A percentile compares a stretch with the other conserved stretches of the same genome.
Evolutionary conservation across 2,888 invertebrate genomes (phyloP).

Genomic region (Lycaena phlaeas): DNA sequence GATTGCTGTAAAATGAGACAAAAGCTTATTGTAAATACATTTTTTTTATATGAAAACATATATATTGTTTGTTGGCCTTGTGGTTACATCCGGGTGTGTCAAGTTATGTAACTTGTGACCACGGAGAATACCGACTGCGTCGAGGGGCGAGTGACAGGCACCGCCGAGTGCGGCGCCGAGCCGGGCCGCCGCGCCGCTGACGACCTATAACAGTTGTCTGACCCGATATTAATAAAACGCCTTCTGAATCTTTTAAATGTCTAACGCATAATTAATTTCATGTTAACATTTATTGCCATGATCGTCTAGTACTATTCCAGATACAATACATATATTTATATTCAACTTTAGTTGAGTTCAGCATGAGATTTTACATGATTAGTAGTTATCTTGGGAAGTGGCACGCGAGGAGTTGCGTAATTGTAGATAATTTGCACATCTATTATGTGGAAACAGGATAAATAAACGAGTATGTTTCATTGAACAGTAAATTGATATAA

Average conservation of each 20-base stretch:
- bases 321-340: no score
- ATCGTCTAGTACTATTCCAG: not conserved
- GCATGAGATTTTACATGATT: no score
- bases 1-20: not conserved
- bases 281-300: not conserved
- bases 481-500: no score
- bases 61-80: constrained; percentile 46
- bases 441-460: no score
- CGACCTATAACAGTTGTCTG: no score
- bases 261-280: constrained; percentile 2
- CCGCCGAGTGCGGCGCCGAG: constrained; percentile 13
- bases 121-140: constrained; percentile 26
- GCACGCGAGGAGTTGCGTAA: no score
- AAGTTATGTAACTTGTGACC: constrained; percentile 45
- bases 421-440: no score
- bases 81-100: constrained; percentile 52
- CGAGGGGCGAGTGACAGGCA: constrained; percentile 10
- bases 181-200: constrained; percentile 9
- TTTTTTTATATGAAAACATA: constrained; percentile 26
- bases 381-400: no score
- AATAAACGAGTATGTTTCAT: no score
- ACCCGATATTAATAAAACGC: no score
- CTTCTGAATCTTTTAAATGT: no score
- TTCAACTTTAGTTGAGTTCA: no score
- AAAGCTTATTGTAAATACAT: not conserved